Conservation (phyloP, 2,797 vertebrate genomes). For the Fistularia commersonii region DNA sequence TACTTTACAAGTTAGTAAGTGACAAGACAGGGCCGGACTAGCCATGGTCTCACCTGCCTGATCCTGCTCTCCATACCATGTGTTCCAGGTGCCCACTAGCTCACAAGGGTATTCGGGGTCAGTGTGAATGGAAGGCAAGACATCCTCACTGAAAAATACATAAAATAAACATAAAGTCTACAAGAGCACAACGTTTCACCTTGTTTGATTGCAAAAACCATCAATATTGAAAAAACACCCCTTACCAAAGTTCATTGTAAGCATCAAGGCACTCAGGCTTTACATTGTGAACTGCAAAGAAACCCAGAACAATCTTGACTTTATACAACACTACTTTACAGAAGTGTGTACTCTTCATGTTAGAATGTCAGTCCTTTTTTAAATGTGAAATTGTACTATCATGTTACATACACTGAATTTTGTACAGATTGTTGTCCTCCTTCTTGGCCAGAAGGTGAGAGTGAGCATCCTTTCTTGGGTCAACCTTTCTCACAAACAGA, state of each 20-base stretch:
- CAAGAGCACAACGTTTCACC: not conserved
- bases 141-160: constrained; percentile 79
- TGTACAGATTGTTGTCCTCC: constrained; percentile 95
- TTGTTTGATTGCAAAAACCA: not conserved
- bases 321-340: not conserved
- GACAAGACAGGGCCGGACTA: too few relatives aligned
- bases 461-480: constrained; percentile 94
- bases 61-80: constrained; percentile 98
- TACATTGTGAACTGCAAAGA: constrained; percentile 94
- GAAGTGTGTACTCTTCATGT: not conserved
- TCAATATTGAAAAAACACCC: constrained; percentile 13
- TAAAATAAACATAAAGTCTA: constrained; percentile 2
- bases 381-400: too few relatives aligned
- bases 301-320: not conserved
- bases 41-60: constrained; percentile 84
- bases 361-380: not conserved
- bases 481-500: constrained; percentile 93
- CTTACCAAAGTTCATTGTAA: constrained; percentile 97
- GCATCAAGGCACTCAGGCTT: constrained; percentile 95
- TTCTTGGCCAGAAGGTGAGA: constrained; percentile 94
- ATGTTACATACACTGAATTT: constrained; percentile 86
- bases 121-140: constrained; percentile 87
- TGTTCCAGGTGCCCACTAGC: constrained; percentile 98
- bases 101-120: constrained; percentile 92
- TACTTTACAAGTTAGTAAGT: too few relatives aligned